These are phyloP conservation scores for Serinus canaria DNA, from an alignment of 2,113 vertebrate species.

Conservation along the genomic window DNA sequence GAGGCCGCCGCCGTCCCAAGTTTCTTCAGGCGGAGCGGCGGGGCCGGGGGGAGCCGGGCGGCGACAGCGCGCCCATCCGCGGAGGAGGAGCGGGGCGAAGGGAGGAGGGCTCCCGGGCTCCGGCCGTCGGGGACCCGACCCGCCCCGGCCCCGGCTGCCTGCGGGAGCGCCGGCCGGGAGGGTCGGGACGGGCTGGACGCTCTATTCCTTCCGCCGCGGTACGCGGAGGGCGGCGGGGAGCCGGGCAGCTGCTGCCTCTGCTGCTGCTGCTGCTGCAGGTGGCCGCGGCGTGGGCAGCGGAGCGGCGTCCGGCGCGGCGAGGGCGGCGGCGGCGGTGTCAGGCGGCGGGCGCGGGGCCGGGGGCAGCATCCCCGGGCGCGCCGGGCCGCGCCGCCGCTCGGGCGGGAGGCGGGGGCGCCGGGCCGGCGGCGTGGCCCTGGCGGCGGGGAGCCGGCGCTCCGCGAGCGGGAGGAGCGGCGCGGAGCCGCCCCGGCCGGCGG, in stretches of 20 bases:
- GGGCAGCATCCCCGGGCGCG: no score
- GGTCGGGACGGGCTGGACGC: background rate
- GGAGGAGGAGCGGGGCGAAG: background rate
- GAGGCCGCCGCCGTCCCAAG: conserved; percentile 29
- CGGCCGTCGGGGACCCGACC: background rate
- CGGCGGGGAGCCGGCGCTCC: no score
- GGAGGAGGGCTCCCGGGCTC: background rate
- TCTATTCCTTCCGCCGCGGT: background rate
- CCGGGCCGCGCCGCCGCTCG: no score
- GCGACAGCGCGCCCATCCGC: background rate
- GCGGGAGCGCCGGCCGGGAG: background rate
- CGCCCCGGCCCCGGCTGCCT: background rate
- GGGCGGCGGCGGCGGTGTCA: no score
- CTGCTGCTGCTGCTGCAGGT: background rate
- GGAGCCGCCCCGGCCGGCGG: no score
- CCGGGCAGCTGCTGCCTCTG: background rate
- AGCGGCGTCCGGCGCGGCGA: no score
- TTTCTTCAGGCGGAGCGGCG: conserved; percentile 21
- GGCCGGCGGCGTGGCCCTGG: no score
- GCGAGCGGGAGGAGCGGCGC: no score
- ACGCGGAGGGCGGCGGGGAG: background rate
- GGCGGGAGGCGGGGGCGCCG: no score
- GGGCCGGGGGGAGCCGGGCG: background rate
- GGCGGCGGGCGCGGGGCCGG: no score
- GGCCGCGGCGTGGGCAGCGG: no score